Conservation (phyloP, 2,888 invertebrate species). For the Cynaeus angustus region DNA sequence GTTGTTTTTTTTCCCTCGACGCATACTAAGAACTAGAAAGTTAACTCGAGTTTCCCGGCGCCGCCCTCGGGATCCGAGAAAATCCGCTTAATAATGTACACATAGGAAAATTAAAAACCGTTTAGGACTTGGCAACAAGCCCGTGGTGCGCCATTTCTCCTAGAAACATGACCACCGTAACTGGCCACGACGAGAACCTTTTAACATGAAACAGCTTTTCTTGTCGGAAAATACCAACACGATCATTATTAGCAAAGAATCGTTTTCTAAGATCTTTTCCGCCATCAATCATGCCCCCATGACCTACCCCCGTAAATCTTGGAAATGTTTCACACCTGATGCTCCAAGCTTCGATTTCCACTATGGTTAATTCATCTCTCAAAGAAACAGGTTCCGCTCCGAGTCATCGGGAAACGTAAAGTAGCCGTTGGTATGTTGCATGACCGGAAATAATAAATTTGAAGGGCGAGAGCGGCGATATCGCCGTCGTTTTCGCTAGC, state of each 20-base stretch:
- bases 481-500: conserved; percentile 1
- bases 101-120: conserved; percentile 8
- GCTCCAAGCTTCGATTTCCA: conserved; percentile 53
- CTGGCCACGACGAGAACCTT: not conserved
- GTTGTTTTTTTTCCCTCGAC: too few relatives aligned
- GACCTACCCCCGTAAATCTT: conserved; percentile 49
- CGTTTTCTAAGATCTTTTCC: conserved; percentile 1
- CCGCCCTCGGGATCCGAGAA: not conserved
- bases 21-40: too few relatives aligned
- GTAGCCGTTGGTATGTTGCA: conserved; percentile 44
- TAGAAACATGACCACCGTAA: not conserved
- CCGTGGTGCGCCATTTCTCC: not conserved
- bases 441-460: conserved; percentile 50
- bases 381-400: conserved; percentile 35
- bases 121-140: conserved; percentile 2
- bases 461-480: conserved; percentile 16
- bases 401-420: conserved; percentile 40
- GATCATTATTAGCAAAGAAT: not conserved
- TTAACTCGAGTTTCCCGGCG: too few relatives aligned
- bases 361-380: conserved; percentile 54
- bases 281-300: conserved; percentile 48
- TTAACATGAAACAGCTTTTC: not conserved
- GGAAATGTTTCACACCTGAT: conserved; percentile 55
- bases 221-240: not conserved
- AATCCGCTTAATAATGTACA: conserved; percentile 7